phyloP scores from a whole-genome alignment of 2,888 invertebrate species.

The Lissocephala sabroskyi region DNA sequence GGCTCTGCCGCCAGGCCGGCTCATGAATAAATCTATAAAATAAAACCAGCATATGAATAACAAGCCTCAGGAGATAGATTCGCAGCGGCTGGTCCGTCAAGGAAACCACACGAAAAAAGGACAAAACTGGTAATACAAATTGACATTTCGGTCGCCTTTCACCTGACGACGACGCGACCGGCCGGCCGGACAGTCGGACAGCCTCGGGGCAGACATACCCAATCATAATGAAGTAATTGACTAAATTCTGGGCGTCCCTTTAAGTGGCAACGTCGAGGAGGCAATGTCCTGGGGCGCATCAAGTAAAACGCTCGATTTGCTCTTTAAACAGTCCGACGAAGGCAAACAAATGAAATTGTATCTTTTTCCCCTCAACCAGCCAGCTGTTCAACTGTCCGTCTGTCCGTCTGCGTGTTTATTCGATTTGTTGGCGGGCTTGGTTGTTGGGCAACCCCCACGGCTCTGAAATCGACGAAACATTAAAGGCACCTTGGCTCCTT shows the following conservation, averaged over 20 bases:
- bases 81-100: conserved; percentile 4
- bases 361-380: not conserved
- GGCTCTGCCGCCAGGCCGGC: conserved; percentile 21
- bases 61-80: conserved; percentile 11
- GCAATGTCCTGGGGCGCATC: no score
- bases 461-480: conserved; percentile 32
- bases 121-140: conserved; percentile 59
- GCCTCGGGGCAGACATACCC: not conserved
- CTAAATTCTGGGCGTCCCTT: conserved; percentile 10
- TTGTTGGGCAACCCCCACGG: not conserved
- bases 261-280: no score
- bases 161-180: conserved; percentile 43
- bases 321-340: no score
- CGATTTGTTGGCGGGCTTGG: not conserved
- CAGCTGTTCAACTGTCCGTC: not conserved
- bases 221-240: conserved; percentile 39
- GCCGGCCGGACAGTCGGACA: not conserved
- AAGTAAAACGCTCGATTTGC: no score
- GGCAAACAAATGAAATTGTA: not conserved
- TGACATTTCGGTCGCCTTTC: conserved; percentile 64
- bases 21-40: conserved; percentile 47
- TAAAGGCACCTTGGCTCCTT: conserved; percentile 32
- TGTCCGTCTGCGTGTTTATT: conserved; percentile 2
- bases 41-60: conserved; percentile 61
- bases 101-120: conserved; percentile 30